A percentile compares a stretch with the other conserved stretches of the same genome.
These are phyloP conservation scores for Sesamia nonagrioides DNA, from an alignment of 1,140 invertebrate species.

Conservation along the genomic window DNA sequence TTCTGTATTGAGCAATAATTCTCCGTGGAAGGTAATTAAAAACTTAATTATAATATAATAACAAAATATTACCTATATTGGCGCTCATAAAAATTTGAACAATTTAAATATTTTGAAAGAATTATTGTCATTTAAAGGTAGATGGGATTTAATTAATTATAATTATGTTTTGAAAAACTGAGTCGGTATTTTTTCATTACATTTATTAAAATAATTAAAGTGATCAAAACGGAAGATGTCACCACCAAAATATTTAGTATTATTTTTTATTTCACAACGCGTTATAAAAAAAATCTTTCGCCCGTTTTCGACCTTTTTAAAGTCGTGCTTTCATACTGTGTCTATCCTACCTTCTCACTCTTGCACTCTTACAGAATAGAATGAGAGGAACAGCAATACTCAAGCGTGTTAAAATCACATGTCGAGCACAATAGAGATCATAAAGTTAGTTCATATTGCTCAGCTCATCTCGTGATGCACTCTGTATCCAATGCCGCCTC, in stretches of 20 bases:
- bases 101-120: neutral
- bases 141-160: slow-evolving; percentile 23
- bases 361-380: slow-evolving; percentile 55
- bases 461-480: slow-evolving; percentile 78
- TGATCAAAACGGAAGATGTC: slow-evolving; percentile 62
- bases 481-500: slow-evolving; percentile 73
- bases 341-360: slow-evolving; percentile 45
- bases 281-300: slow-evolving; percentile 74
- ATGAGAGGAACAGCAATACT: slow-evolving; percentile 50
- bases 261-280: slow-evolving; percentile 80
- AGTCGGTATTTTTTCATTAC: neutral
- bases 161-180: neutral
- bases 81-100: neutral
- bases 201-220: neutral
- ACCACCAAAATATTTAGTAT: slow-evolving; percentile 70
- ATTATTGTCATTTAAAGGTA: slow-evolving; percentile 24
- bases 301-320: slow-evolving; percentile 54
- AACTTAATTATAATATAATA: neutral
- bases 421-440: slow-evolving; percentile 65
- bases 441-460: slow-evolving; percentile 63
- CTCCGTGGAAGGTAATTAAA: slow-evolving; percentile 2
- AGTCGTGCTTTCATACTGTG: slow-evolving; percentile 43
- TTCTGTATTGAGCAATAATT: slow-evolving; percentile 73
- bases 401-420: slow-evolving; percentile 61
- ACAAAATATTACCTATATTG: neutral